Evolutionary conservation across 2,888 invertebrate genomes (phyloP), one percentile per base, ranked within the genome.

Genomic region (Thyatira batis): DNA sequence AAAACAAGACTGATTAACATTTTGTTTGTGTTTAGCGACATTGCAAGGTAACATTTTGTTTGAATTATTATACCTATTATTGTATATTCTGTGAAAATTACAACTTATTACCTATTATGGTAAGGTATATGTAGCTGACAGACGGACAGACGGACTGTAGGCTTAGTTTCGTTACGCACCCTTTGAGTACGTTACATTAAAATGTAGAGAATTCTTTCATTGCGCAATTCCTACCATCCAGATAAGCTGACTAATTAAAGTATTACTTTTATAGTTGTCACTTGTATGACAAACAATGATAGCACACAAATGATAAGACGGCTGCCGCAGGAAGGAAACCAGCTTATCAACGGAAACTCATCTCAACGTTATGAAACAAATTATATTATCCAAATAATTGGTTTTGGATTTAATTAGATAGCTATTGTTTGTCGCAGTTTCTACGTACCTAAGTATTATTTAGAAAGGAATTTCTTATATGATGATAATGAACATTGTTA

Each of bases 291-390:
- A 44, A 57, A 57, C 45, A 53, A 28, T 30, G 54, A 58, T 62
- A 65, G 50, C 55, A 53, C 33, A 49, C 13, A 17, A 50, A 58
- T 58, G 75, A 75, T 74, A 76, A 63, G 63, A 57, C 51, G 17
- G 39, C 39, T 13, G 2, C 45, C 50, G 63, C 67, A 76, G 89
- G 89, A 88, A 88, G 89, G 89, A 87, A 89, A 76, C 72, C 68
- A 64, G 30, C 30, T 73, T 87, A 87, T 85, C 87, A 82, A 66
- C 82, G 87, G 89, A 86, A 85, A 81, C 67, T 69, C 67, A 69
- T 72, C 73, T 76, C 68, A 64, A 66, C 65, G 55, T 64, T 70
- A 67, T 57, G 52, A 62, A 54, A 61, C 60, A 61, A 60, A 65
- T 67, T 57, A 63, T 61, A 52, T 66, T 50, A 61, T 59, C 65